phyloP scores from a whole-genome alignment of 2,113 vertebrate genomes.

The Catharus minimus region DNA sequence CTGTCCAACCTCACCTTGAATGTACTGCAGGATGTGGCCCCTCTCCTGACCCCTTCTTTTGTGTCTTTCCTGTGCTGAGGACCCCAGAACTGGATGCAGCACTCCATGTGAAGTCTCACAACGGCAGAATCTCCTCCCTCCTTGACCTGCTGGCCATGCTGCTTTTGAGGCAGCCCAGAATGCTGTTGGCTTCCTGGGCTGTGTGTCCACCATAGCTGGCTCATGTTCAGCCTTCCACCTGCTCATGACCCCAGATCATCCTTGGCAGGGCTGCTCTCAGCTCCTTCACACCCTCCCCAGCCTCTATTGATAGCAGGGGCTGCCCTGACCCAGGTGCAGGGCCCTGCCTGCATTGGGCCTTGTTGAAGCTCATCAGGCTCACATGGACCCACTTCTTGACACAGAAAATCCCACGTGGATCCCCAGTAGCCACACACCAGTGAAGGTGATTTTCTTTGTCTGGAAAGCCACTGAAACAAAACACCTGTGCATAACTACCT shows the following conservation, averaged over 20 bases:
- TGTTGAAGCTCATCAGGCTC: neutral
- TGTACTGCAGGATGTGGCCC: neutral
- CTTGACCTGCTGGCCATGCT: rapidly evolving
- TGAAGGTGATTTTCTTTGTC: neutral
- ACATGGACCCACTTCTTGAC: neutral
- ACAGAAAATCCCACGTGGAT: neutral
- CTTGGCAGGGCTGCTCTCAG: neutral
- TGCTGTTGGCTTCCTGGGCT: neutral
- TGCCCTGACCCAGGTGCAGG: neutral
- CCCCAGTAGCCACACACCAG: neutral
- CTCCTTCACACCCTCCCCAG: neutral
- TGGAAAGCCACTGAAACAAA: neutral
- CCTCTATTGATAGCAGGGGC: rapidly evolving
- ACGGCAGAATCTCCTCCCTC: neutral
- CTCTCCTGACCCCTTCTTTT: neutral
- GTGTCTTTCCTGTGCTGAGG: neutral
- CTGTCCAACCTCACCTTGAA: neutral
- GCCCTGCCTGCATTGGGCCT: neutral
- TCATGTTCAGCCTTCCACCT: neutral
- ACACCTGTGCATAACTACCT: neutral
- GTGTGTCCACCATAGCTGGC: rapidly evolving
- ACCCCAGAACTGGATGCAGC: neutral
- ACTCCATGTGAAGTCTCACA: neutral
- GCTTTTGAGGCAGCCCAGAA: neutral
- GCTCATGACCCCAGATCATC: too few species aligned